Evolutionary conservation across 2,888 invertebrate genomes (phyloP), one percentile per base, ranked within the genome.

Genomic region (Apotomis turbidana): DNA sequence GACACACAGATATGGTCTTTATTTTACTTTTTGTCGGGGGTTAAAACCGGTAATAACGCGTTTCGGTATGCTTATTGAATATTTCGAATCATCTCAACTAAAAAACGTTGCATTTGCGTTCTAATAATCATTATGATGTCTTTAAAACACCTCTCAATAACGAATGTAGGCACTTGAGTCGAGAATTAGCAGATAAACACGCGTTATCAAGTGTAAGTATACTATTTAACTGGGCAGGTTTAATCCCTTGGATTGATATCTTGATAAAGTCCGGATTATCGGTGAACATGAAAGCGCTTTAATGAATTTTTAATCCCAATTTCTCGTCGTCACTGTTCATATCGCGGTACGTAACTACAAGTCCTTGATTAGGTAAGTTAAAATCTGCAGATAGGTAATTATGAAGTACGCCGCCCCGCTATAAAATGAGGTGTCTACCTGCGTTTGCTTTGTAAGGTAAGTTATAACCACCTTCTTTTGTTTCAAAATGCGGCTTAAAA

Each of bases 181-280:
- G 81, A 76, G 75, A 76, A 78, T 81, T 78, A 83, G 80, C 84
- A 86, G 83, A 84, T 90, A 90, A 91, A 90, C 90, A 85, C 81
- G 79, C 80, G 86, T 89, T 92, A 93, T 93, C 93, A 80, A 78
- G 81, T 86, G 84, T 72, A 68, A 44, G 68, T 86, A 90, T 89
- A 89, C 86, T 90, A 88, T 91, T 90, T 90, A 89, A 88, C 90
- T 87, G 87, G 89, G 87, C 85, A 83, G 80, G 87, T 88, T 86
- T 92, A 92, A 93, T 92, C 91, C 92, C 84, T 82, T 83, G 88
- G 89, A 89, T 91, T 90, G 91, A 91, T 93, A 92, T 90, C 90
- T 87, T 88, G 92, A 93, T 93, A 93, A 90, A 82, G 85, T 86
- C 82, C 78, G 92, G 91, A 91, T 93, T 92, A 93, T 86, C 92